These are phyloP conservation scores for Phalanger gymnotis DNA, from an alignment of 2,797 vertebrate genomes.

Conservation along the genomic window DNA sequence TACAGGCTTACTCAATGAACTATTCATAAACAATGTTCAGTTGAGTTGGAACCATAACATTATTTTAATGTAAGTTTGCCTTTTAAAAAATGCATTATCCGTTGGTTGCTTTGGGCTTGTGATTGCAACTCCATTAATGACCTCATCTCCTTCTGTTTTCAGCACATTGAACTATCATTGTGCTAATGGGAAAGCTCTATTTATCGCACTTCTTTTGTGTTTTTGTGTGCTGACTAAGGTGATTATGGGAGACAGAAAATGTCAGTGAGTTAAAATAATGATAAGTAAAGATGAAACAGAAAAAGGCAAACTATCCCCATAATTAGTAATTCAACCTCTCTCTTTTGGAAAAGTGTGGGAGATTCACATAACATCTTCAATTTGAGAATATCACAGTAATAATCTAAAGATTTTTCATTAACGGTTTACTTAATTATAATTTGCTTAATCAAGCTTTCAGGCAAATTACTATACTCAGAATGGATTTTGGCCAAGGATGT, in stretches of 20 bases:
- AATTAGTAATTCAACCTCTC: conserved; percentile 57
- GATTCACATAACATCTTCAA: conserved; percentile 56
- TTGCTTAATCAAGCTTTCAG: conserved; percentile 57
- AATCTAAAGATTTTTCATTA: conserved; percentile 63
- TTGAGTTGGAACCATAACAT: conserved; percentile 49
- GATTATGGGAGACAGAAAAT: conserved; percentile 60
- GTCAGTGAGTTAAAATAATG: conserved; percentile 51
- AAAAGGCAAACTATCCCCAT: conserved; percentile 39
- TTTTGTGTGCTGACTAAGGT: conserved; percentile 70
- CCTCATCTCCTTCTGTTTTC: conserved; percentile 60
- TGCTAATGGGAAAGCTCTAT: conserved; percentile 64
- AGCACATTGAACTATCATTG: conserved; percentile 55
- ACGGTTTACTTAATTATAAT: conserved; percentile 44
- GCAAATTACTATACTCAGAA: conserved; percentile 16
- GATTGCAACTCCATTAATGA: conserved; percentile 70
- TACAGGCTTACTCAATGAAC: not conserved
- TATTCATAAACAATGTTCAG: not conserved
- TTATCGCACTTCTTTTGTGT: conserved; percentile 74
- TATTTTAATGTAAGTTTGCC: conserved; percentile 64
- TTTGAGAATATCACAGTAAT: conserved; percentile 54
- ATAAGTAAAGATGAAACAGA: conserved; percentile 28
- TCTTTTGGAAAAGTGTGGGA: conserved; percentile 59
- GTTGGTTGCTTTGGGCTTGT: conserved; percentile 59
- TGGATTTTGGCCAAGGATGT: conserved; percentile 14
- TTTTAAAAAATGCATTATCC: conserved; percentile 67